These are phyloP conservation scores for Tortricodes alternella DNA, from an alignment of 2,888 invertebrate species.

Conservation along the genomic window DNA sequence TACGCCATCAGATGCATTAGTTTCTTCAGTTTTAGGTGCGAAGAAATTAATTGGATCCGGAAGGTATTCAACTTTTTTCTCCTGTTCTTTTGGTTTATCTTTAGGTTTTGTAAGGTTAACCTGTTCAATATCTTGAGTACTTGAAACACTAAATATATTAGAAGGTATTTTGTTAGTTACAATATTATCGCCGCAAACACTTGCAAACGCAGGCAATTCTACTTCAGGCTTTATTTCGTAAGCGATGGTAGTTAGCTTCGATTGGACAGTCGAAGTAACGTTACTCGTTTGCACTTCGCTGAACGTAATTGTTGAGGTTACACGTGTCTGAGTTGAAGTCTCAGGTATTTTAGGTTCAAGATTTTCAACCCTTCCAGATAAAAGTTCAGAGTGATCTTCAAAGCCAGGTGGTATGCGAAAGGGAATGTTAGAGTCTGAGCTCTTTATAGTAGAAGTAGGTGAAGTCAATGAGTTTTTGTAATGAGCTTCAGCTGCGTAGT, in stretches of 20 bases:
- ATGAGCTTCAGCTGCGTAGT: constrained; percentile 71
- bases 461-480: constrained; percentile 60
- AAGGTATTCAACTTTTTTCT: constrained; percentile 36
- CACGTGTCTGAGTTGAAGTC: constrained; percentile 51
- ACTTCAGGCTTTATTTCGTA: neutral
- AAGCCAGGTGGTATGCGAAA: constrained; percentile 67
- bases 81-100: constrained; percentile 2
- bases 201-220: constrained; percentile 29
- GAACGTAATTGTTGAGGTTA: constrained; percentile 38
- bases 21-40: constrained; percentile 34
- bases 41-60: constrained; percentile 65
- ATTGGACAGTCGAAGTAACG: neutral
- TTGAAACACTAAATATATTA: neutral
- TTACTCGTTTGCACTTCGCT: constrained; percentile 14
- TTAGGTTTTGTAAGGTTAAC: neutral
- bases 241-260: neutral
- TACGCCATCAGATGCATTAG: constrained; percentile 39
- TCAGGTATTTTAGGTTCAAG: constrained; percentile 47
- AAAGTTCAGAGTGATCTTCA: constrained; percentile 58
- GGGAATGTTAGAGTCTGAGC: constrained; percentile 35
- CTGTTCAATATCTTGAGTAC: neutral
- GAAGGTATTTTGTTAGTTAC: neutral
- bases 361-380: constrained; percentile 33
- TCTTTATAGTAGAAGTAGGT: constrained; percentile 38
- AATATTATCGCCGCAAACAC: constrained; percentile 17